phyloP scores from a whole-genome alignment of 2,888 invertebrate genomes.

The Ectemnius continuus region DNA sequence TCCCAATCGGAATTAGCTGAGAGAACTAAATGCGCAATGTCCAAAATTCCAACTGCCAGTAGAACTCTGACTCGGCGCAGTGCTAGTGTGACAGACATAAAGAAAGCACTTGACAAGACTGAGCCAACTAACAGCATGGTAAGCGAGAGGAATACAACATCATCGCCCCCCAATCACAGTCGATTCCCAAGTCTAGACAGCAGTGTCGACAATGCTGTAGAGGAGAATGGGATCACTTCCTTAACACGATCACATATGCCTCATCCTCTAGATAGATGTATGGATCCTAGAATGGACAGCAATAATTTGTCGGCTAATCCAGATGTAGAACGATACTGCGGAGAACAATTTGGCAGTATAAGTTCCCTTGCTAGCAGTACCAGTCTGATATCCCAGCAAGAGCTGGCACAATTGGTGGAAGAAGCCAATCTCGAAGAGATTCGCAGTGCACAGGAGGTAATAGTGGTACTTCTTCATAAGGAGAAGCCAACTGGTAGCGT shows the following conservation, averaged over 20 bases:
- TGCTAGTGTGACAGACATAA: slow-evolving; percentile 81
- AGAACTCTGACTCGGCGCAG: slow-evolving; percentile 70
- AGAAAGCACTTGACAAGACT: slow-evolving; percentile 79
- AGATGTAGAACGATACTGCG: slow-evolving; percentile 64
- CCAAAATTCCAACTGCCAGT: slow-evolving; percentile 68
- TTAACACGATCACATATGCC: neutral
- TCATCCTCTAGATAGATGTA: neutral
- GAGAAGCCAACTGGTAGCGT: slow-evolving; percentile 87
- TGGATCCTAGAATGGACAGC: neutral
- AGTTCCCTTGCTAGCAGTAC: slow-evolving; percentile 81
- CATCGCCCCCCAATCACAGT: slow-evolving; percentile 65
- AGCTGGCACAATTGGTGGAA: slow-evolving; percentile 83
- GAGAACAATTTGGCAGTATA: slow-evolving; percentile 80
- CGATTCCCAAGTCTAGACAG: slow-evolving; percentile 81
- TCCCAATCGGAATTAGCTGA: slow-evolving; percentile 42
- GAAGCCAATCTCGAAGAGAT: slow-evolving; percentile 84
- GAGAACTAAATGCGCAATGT: slow-evolving; percentile 46
- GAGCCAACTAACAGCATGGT: slow-evolving; percentile 59
- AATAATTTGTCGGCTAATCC: neutral
- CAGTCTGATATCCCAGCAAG: slow-evolving; percentile 81
- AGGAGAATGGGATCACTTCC: slow-evolving; percentile 1
- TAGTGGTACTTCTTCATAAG: slow-evolving; percentile 84
- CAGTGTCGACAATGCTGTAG: slow-evolving; percentile 77
- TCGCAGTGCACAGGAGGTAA: slow-evolving; percentile 79
- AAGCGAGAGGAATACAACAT: slow-evolving; percentile 22